Evolutionary conservation across 53 echinoderm and acorn worm species (phyloP).

Genomic region (Patiria pectinifera): DNA sequence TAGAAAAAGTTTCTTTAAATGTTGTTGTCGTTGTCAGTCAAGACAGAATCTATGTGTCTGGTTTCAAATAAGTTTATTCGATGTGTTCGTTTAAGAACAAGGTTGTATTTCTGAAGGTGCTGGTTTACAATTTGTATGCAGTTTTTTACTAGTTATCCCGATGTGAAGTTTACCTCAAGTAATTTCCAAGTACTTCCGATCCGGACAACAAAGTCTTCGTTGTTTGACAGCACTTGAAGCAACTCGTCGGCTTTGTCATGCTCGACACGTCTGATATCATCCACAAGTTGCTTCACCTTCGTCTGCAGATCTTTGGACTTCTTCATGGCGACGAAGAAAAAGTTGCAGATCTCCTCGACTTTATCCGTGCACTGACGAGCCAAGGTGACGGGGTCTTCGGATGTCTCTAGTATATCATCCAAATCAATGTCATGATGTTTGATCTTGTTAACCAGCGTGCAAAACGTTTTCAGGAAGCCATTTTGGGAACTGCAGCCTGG

Average conservation of each 20-base stretch:
- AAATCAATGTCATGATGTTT: too few species aligned
- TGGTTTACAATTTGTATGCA: too few species aligned
- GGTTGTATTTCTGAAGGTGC: neutral
- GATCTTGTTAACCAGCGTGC: too few species aligned
- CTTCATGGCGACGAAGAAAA: conserved; percentile 15
- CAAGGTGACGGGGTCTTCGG: neutral
- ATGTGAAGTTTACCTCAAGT: neutral
- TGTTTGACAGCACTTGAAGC: neutral
- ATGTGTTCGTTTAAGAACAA: neutral
- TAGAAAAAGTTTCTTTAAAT: too few species aligned
- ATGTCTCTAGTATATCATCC: too few species aligned
- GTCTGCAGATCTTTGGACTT: neutral
- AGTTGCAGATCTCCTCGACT: conserved; percentile 44
- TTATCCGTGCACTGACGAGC: conserved; percentile 35
- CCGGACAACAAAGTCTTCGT: conserved; percentile 7
- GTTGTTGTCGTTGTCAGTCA: neutral
- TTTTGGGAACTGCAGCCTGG: too few species aligned
- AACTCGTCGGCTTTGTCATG: conserved; percentile 14
- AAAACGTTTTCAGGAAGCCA: too few species aligned
- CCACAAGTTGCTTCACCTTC: neutral
- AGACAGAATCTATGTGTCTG: too few species aligned
- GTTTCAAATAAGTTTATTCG: too few species aligned
- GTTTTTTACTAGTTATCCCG: neutral
- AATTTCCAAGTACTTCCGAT: conserved; percentile 19
- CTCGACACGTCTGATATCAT: neutral